These are phyloP conservation scores for Agelaius tricolor DNA, from an alignment of 2,113 vertebrate species.

Conservation along the genomic window DNA sequence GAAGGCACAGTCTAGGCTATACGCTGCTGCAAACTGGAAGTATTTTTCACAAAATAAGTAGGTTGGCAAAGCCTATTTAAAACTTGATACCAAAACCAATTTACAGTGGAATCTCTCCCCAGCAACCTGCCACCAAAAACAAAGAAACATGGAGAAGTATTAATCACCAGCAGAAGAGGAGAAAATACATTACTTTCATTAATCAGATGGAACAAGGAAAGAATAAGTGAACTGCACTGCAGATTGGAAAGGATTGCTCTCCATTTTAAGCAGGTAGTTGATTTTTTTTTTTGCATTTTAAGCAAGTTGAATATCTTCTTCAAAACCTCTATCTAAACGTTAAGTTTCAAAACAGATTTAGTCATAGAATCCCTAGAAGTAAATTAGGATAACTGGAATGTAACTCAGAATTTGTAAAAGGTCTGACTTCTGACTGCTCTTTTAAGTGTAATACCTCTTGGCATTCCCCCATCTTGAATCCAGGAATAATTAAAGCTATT, in stretches of 20 bases:
- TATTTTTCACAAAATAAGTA: not conserved
- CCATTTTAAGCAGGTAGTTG: not conserved
- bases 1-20: not conserved
- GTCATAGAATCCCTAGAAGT: not conserved
- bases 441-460: not conserved
- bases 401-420: constrained; percentile 17
- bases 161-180: constrained; percentile 18
- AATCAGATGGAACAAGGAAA: constrained; percentile 26
- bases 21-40: not conserved
- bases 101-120: not conserved
- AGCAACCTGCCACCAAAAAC: constrained; percentile 3
- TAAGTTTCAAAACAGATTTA: constrained; percentile 1
- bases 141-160: not conserved
- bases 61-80: not conserved
- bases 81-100: not conserved
- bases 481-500: constrained; percentile 33
- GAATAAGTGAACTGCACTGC: not conserved
- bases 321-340: not conserved
- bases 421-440: not conserved
- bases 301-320: not conserved
- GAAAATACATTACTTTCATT: constrained; percentile 30
- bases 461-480: not conserved
- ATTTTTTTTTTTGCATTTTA: not conserved
- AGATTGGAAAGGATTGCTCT: not conserved
- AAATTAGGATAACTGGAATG: not conserved